Percentiles rank a stretch among this genome's conserved stretches.
Conservation (phyloP, 2,797 vertebrate species). For the Enteromius paludinosus region DNA sequence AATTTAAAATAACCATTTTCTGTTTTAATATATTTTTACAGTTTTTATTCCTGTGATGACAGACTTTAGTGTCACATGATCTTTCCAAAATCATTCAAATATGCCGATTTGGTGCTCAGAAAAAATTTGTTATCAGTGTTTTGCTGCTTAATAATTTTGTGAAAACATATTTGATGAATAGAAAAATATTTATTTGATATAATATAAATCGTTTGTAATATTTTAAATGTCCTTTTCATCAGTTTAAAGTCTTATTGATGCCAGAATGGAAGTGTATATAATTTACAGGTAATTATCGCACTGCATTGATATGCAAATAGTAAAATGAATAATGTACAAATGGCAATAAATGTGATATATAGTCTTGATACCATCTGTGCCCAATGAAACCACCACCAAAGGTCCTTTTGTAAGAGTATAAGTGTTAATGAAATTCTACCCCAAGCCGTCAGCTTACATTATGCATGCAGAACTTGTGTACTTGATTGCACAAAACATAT, state of each 20-base stretch:
- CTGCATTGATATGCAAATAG: neutral
- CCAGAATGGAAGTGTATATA: neutral
- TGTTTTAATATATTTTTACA: neutral
- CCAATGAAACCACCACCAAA: neutral
- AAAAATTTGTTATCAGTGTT: neutral
- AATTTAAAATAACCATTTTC: neutral
- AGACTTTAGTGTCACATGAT: neutral
- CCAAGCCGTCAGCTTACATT: neutral
- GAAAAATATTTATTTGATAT: neutral
- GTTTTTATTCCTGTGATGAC: neutral
- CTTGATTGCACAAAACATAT: slow-evolving; percentile 19
- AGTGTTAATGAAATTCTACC: neutral
- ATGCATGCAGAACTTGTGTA: neutral
- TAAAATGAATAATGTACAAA: neutral
- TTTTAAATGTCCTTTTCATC: neutral
- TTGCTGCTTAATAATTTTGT: neutral
- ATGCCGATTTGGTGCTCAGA: neutral
- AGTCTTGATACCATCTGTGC: neutral
- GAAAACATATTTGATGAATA: neutral
- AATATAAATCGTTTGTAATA: neutral
- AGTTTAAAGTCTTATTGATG: neutral
- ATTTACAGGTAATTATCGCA: neutral
- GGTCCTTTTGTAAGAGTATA: neutral
- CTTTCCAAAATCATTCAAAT: neutral
- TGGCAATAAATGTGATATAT: neutral